A percentile compares a stretch with the other conserved stretches of the same genome.
These are phyloP conservation scores for Brachionus paranguensis DNA, from an alignment of 1,140 invertebrate species.

Conservation along the genomic window DNA sequence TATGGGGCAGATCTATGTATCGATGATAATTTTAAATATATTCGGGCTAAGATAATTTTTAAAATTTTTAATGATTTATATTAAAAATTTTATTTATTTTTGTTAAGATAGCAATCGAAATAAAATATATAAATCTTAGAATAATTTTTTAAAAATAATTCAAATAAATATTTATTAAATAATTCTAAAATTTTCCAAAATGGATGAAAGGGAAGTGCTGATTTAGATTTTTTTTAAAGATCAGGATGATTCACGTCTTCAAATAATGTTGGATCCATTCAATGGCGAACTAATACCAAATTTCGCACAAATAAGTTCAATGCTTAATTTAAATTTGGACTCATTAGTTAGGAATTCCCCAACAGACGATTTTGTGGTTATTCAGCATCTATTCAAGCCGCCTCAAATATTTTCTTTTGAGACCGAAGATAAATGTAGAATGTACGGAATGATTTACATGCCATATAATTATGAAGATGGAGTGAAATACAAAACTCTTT, in stretches of 20 bases:
- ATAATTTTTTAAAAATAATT: too few relatives aligned
- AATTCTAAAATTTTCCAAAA: too few relatives aligned
- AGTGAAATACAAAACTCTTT: constrained; percentile 80
- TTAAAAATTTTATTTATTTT: too few relatives aligned
- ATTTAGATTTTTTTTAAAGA: not conserved
- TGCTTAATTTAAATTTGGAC: constrained; percentile 34
- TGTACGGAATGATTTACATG: constrained; percentile 87
- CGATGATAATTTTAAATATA: too few relatives aligned
- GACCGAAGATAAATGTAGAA: constrained; percentile 60
- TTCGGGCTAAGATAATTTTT: too few relatives aligned
- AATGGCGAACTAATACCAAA: not conserved
- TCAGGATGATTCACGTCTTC: not conserved
- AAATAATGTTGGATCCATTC: constrained; percentile 15
- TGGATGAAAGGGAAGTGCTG: too few relatives aligned
- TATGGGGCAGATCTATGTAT: too few relatives aligned
- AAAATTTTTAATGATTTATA: not conserved
- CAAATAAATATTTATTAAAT: too few relatives aligned
- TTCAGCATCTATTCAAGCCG: constrained; percentile 42
- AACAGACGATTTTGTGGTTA: constrained; percentile 10
- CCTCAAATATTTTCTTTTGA: constrained; percentile 69
- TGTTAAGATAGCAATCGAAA: too few relatives aligned
- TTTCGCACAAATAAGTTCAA: not conserved
- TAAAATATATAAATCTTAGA: too few relatives aligned
- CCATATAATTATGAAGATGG: constrained; percentile 71
- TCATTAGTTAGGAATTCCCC: constrained; percentile 41